Evolutionary conservation across 2,797 vertebrate species (phyloP).

Genomic region (Siniperca obscura): DNA sequence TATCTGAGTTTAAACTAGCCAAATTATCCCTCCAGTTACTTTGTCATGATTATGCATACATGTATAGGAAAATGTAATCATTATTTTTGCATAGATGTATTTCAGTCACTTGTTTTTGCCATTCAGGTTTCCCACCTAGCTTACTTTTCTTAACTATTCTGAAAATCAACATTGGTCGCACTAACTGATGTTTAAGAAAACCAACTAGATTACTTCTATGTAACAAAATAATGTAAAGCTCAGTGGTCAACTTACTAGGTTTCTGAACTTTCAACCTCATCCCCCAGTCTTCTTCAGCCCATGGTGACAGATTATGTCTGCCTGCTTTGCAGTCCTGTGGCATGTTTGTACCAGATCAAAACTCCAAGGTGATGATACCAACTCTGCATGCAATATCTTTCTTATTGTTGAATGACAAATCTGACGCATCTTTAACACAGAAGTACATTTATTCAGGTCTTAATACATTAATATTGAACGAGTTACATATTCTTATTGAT

Average conservation of each 20-base stretch:
- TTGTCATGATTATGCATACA: too few relatives aligned
- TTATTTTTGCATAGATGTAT: not conserved
- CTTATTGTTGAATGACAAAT: constrained; percentile 30
- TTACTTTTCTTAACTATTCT: not conserved
- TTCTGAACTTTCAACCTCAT: not conserved
- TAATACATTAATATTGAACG: constrained; percentile 89
- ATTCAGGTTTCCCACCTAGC: not conserved
- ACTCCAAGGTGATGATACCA: not conserved
- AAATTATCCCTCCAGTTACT: not conserved
- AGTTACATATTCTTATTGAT: constrained; percentile 85
- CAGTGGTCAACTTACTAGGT: not conserved
- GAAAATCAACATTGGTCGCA: not conserved
- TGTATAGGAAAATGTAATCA: not conserved
- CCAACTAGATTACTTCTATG: not conserved
- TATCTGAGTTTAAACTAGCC: not conserved
- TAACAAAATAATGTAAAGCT: not conserved
- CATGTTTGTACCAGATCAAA: not conserved
- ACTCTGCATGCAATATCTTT: not conserved
- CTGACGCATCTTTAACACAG: constrained; percentile 71
- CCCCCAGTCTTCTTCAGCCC: not conserved
- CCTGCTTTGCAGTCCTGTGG: not conserved
- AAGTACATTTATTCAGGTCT: constrained; percentile 87
- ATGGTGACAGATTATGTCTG: too few relatives aligned
- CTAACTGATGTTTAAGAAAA: not conserved
- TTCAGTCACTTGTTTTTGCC: not conserved